These are phyloP conservation scores for Glaucidium brasilianum DNA, from an alignment of 2,113 vertebrate species.

Conservation along the genomic window DNA sequence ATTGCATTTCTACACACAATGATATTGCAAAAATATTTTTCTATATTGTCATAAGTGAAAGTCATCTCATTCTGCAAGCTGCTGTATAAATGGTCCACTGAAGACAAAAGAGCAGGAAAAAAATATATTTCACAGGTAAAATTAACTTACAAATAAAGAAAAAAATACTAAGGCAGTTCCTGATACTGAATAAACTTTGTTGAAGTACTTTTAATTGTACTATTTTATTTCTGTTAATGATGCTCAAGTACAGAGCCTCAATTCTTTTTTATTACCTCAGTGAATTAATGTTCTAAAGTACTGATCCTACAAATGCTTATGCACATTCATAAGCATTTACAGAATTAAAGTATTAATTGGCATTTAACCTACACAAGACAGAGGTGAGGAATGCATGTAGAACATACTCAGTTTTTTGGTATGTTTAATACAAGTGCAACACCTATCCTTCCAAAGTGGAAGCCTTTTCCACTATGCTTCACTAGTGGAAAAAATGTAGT, in stretches of 20 bases:
- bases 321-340: not conserved
- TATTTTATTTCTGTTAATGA: not conserved
- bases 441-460: not conserved
- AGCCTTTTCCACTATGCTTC: not conserved
- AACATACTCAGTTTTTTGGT: not conserved
- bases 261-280: not conserved
- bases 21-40: not conserved
- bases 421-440: not conserved
- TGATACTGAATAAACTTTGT: not conserved
- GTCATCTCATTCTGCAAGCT: not conserved
- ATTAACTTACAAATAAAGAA: not conserved
- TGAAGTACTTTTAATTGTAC: not conserved
- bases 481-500: not conserved
- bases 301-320: slow-evolving; percentile 4
- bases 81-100: not conserved
- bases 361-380: not conserved
- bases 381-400: not conserved
- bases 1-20: not conserved
- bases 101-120: not conserved
- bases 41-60: not conserved
- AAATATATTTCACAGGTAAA: not conserved
- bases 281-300: slow-evolving; percentile 2
- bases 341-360: slow-evolving; percentile 46
- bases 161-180: not conserved
- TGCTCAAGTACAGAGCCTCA: not conserved